phyloP scores from a whole-genome alignment of 2,113 vertebrate species.

The Promerops cafer region DNA sequence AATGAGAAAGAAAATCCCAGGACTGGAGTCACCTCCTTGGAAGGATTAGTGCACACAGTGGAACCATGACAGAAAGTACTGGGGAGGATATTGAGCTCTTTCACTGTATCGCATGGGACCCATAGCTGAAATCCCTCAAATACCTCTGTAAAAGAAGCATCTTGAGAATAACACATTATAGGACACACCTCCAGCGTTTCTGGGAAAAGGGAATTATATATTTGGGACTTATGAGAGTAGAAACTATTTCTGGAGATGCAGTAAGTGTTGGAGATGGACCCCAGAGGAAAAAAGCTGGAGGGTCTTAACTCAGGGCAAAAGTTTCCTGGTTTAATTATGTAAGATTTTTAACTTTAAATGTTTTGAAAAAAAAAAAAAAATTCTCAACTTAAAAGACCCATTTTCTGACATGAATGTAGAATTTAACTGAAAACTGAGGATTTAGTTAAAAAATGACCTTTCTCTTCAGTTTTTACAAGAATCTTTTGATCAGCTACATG shows the following conservation, averaged over 20 bases:
- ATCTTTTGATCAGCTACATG: neutral
- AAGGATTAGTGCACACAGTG: neutral
- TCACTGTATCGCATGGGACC: neutral
- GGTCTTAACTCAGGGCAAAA: neutral
- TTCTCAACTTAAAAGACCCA: neutral
- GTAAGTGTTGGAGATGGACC: neutral
- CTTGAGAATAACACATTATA: neutral
- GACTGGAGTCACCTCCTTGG: neutral
- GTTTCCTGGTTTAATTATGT: neutral
- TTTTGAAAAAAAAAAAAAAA: neutral
- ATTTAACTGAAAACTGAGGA: neutral
- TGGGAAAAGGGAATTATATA: neutral
- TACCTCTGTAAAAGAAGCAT: neutral
- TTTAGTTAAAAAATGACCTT: neutral
- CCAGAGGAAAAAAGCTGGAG: neutral
- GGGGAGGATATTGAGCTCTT: neutral
- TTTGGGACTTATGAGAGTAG: neutral
- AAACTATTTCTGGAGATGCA: neutral
- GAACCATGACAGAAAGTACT: neutral
- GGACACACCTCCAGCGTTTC: neutral
- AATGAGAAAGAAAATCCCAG: slow-evolving; percentile 15
- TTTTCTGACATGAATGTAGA: neutral
- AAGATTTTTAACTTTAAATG: neutral
- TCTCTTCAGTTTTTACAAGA: neutral
- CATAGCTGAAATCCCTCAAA: neutral